phyloP scores from a whole-genome alignment of 2,113 vertebrate species.

The Ptilorrhoa leucosticta region DNA sequence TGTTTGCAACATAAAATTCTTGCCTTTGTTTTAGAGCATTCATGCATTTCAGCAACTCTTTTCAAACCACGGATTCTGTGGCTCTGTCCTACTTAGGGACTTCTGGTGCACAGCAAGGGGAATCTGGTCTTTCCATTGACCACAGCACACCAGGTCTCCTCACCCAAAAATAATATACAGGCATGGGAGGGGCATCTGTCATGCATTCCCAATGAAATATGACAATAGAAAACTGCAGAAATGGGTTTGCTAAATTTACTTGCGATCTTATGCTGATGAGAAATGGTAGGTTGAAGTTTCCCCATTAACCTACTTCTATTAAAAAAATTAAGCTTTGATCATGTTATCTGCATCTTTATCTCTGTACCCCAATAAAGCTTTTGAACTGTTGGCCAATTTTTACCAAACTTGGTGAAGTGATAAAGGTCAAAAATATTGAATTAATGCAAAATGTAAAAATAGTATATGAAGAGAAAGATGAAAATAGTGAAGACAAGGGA shows the following conservation, averaged over 20 bases:
- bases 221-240: not conserved
- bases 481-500: not conserved
- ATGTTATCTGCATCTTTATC: not conserved
- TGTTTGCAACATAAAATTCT: not conserved
- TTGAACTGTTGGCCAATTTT: not conserved
- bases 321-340: not conserved
- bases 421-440: not conserved
- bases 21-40: slow-evolving; percentile 39
- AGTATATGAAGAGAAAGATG: not conserved
- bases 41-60: slow-evolving; percentile 25
- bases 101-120: not conserved
- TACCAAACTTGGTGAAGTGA: not conserved
- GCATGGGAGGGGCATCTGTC: not conserved
- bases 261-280: not conserved
- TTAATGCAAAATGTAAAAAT: not conserved
- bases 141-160: not conserved
- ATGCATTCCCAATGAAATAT: not conserved
- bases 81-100: slow-evolving; percentile 7
- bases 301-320: not conserved
- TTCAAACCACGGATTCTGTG: not conserved
- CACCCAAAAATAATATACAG: not conserved
- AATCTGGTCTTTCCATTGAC: not conserved
- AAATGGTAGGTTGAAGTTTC: not conserved
- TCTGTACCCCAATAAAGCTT: not conserved
- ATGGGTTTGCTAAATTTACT: not conserved